Percentiles rank a stretch among this genome's conserved stretches.
phyloP scores from a whole-genome alignment of 2,797 vertebrate genomes.

The Phoxinus dragarum region DNA sequence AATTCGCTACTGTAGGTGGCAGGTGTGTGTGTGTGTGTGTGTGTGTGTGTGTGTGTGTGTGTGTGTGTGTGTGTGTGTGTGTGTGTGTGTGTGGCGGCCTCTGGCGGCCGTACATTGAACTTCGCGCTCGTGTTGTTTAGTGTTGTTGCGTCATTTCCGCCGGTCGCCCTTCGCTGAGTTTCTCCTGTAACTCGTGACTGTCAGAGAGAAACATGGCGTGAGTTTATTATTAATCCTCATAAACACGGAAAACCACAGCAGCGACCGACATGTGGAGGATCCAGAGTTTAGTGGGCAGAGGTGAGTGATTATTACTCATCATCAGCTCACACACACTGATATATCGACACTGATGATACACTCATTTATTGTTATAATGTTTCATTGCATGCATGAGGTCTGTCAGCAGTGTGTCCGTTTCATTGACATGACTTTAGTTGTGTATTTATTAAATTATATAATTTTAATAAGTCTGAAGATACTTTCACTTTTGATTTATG shows the following conservation, averaged over 20 bases:
- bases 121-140: background rate
- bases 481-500: background rate
- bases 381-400: rapidly evolving
- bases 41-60: too few species aligned
- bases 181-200: slow-evolving; percentile 11
- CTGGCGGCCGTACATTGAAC: background rate
- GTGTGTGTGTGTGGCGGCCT: background rate
- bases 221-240: background rate
- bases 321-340: background rate
- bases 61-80: too few species aligned
- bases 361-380: background rate
- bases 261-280: slow-evolving; percentile 29
- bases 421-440: too few species aligned
- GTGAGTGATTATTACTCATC: background rate
- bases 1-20: too few species aligned
- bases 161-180: background rate
- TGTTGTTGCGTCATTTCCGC: slow-evolving; percentile 14
- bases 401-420: background rate
- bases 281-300: slow-evolving; percentile 13
- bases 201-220: slow-evolving; percentile 24
- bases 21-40: too few species aligned
- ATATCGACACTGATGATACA: background rate
- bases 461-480: background rate
- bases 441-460: background rate
- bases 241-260: background rate